phyloP scores from a whole-genome alignment of 1,140 invertebrate species.

The Eupristina koningsbergeri region DNA sequence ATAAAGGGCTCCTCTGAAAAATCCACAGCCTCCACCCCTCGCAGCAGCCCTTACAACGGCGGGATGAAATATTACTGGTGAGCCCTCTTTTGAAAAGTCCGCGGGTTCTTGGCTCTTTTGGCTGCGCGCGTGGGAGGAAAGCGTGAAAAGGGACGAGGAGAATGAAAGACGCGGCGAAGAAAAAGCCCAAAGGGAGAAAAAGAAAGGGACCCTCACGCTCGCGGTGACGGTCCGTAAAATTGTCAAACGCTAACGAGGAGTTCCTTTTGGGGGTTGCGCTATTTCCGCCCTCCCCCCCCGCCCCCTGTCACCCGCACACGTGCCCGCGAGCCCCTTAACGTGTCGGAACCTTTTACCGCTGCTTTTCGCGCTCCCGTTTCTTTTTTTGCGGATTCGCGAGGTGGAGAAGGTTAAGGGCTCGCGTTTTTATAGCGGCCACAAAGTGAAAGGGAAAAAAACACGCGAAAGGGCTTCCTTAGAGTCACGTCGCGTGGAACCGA shows the following conservation, averaged over 20 bases:
- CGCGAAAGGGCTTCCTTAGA: too few relatives aligned
- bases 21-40: not conserved
- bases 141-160: constrained; percentile 44
- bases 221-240: constrained; percentile 65
- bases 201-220: constrained; percentile 11
- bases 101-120: constrained; percentile 17
- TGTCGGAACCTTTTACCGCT: too few relatives aligned
- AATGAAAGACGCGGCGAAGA: constrained; percentile 37
- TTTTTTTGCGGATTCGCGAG: not conserved
- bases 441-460: too few relatives aligned
- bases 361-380: too few relatives aligned
- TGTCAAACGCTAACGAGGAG: constrained; percentile 64
- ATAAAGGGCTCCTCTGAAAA: constrained; percentile 19
- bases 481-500: not conserved
- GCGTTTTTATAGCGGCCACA: too few relatives aligned
- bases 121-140: constrained; percentile 17
- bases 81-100: constrained; percentile 38
- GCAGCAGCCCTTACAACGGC: not conserved
- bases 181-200: constrained; percentile 38
- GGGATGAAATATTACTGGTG: constrained; percentile 54
- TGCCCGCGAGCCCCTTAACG: not conserved
- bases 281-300: not conserved
- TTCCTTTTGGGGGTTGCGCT: constrained; percentile 23
- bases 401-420: not conserved
- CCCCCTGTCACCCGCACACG: not conserved